Evolutionary conservation across 1,140 invertebrate species (phyloP).

Genomic region (Drosophila murphyi): DNA sequence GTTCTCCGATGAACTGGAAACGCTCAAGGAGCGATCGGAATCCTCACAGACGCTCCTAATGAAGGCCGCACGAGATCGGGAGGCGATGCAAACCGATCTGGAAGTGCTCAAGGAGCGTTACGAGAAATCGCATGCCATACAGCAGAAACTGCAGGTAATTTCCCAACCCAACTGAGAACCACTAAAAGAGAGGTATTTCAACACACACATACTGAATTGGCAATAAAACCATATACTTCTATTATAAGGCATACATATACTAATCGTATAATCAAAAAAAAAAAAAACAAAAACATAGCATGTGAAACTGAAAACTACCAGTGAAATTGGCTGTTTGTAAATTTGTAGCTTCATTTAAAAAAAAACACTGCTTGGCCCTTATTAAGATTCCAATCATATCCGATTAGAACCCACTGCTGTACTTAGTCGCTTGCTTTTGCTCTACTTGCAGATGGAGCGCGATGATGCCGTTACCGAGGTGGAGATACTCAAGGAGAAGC

Average conservation of each 20-base stretch:
- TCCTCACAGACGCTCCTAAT: conserved; percentile 91
- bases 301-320: conserved; percentile 72
- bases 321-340: conserved; percentile 80
- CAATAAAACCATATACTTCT: conserved; percentile 39
- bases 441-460: conserved; percentile 90
- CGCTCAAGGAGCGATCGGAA: conserved; percentile 92
- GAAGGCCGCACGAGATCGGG: conserved; percentile 93
- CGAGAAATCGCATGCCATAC: conserved; percentile 93
- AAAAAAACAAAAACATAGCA: conserved; percentile 26
- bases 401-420: background rate
- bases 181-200: conserved; percentile 9
- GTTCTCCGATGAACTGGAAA: conserved; percentile 92
- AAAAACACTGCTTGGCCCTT: conserved; percentile 28
- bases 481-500: conserved; percentile 94
- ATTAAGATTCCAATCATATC: background rate
- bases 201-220: conserved; percentile 7
- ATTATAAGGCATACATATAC: conserved; percentile 48
- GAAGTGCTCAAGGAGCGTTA: conserved; percentile 94
- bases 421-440: background rate
- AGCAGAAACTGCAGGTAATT: conserved; percentile 92
- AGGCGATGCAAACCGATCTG: conserved; percentile 92
- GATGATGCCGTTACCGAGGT: conserved; percentile 94
- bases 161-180: conserved; percentile 8
- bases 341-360: conserved; percentile 70
- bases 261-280: conserved; percentile 49